Evolutionary conservation across 2,797 vertebrate genomes (phyloP), one percentile per base, ranked within the genome.

Genomic region (Tiaroga cobitis): DNA sequence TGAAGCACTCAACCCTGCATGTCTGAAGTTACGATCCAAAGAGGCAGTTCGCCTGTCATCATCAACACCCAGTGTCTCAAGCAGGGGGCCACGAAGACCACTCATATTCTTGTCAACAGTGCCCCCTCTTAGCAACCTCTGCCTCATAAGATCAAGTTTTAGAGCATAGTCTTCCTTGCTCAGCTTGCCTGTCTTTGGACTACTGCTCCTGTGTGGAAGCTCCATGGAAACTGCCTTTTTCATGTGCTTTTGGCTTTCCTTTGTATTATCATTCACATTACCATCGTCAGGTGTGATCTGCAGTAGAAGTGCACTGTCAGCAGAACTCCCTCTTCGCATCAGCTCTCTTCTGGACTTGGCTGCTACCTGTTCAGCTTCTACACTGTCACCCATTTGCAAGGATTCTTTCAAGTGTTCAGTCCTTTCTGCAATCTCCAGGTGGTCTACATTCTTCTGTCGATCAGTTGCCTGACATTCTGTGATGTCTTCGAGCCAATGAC

Each of bases 101-200:
- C 97, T 99, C 94, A 99, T 94, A 90, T 98, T 99, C 89, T 96
- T 94, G 8, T 98, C 97, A 74, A 93, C 88, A 0, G 93, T 92
- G 46, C 95, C 93, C 0, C 97, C 96, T 83, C 96, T 91, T 43
- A 98, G 94, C 63, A 99, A 91, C 86, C 97, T 93, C 92, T 99
- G 97, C 74, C 97, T 96, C 96, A 99, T 96, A 86, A 97, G 92
- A 87, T 99, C 97, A 86, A 98, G 93, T 90, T 98, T 97, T 85
- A 99, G 95, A 32, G 97, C 94, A 0, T 97, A 97, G 89, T 99
- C 97, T 0, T 98, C 97, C 90, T 96, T 96, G 87, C 93, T 96
- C n/a, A 96, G 90, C 69, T 95, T 96, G 34, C 95, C 89, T 15
- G 85, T 88, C 21, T 97, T 94, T 5, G 97, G 97, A 92, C 96